Base-by-base conservation (phyloP, 2,888 invertebrate species). In the Sisyra nigra region DNA sequence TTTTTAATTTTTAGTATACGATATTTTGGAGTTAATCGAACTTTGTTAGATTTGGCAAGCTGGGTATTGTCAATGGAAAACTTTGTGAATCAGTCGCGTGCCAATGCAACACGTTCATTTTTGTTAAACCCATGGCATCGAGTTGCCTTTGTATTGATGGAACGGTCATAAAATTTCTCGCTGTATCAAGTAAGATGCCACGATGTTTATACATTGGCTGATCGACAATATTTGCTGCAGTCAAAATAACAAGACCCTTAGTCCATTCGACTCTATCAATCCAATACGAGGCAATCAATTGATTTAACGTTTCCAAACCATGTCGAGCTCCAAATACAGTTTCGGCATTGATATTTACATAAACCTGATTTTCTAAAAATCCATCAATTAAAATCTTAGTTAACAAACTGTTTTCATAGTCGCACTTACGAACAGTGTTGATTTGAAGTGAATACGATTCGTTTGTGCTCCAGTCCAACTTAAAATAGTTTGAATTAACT, bases 101-200 rank as follows among this genome's bases (percentile, higher is more conserved):
- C 92, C 93, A 94, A 57, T 94, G 94, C 36, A 94, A 74, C 0
- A 89, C 84, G 57, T 94, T 94, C 67, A 94, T 63, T 62, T 94
- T 94, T 40, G 80, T 80, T 13, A 83, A 72, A 2, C 84, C 80
- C 83, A 94, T 87, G 2, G 76, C 91, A 52, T 91, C 83, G 49
- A 92, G 66, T 38, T 81, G 82, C 49, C 70, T 72, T 51, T 74
- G 71, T 14, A 88, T 76, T 37, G 71, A 70, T 10, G 58, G 60
- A 48, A 88, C 60, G 0, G 86, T 77, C 17, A 94, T 67, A 57
- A 77, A 97, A 62, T 96, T 91, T 46, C 96, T 72, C 0, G 89
- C 78, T 0, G 89, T 82, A 57, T 97, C 97, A 35, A 97, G 59
- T 44, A 93, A 68, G 3, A 96, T 57, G 1, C 96, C 96, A 49